Base-by-base conservation (phyloP, 2,113 vertebrate species). In the Trochalopteron elliotii region DNA sequence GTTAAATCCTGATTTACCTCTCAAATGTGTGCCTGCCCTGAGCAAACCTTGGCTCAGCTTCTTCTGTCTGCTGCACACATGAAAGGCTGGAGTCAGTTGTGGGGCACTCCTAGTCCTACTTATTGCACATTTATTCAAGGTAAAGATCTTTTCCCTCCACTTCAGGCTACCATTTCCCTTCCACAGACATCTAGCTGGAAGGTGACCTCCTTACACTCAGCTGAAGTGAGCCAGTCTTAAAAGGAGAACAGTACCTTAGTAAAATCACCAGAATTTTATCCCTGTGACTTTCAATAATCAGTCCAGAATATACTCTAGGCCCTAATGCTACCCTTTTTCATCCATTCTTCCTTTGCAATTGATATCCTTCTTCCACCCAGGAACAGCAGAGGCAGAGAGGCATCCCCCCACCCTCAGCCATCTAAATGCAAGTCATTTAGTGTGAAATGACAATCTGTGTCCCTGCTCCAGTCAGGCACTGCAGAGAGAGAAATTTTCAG, bases 181-280 rank as follows among this genome's bases (percentile, higher is more conserved):
- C n/a, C 61, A 56, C 28, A 80, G 61, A 52, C 22, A 53, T 31
- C 40, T n/a, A 68, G 47, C 56, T 59, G 25, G 35, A 95, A 90
- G 75, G 60, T 88, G 75, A 90, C 79, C 71, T 87, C 68, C 33
- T 42, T 23, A 74, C 63, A 60, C 64, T 94, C 68, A 80, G 37
- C 50, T 88, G 71, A 67, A 81, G 40, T 80, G 75, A 88, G 50
- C 27, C 28, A 21, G 55, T 45, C 59, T 94, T 86, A 80, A 64
- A 79, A 78, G 27, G 37, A 86, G 30, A 89, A 49, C 7, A 68
- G 70, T 56, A 31, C 39, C 60, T 19, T 78, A 81, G 65, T 89
- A 71, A 90, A 93, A 83, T 75, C 44, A 78, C 33, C 76, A 92
- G 72, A 84, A 87, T 10, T 93, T 78, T 81, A 78, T 93, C 72